Percentiles rank a stretch among this genome's conserved stretches.
phyloP scores from a whole-genome alignment of 1,140 invertebrate genomes.

The Venustaconcha ellipsiformis region DNA sequence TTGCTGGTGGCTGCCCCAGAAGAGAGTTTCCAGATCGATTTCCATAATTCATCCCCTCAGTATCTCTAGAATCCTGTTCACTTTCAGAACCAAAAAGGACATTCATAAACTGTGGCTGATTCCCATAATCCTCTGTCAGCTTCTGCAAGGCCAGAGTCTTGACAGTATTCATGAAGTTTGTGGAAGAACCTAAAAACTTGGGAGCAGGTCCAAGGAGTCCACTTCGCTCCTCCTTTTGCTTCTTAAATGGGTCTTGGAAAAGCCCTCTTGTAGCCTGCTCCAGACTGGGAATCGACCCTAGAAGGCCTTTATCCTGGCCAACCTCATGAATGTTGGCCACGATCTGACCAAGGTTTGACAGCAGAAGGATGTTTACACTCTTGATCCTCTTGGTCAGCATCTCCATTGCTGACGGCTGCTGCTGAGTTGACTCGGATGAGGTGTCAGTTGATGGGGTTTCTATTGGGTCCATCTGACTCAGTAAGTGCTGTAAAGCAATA shows the following conservation, averaged over 20 bases:
- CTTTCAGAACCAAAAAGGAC: too few relatives aligned
- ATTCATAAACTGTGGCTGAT: too few relatives aligned
- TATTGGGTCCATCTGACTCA: slow-evolving; percentile 41
- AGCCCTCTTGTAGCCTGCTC: not conserved
- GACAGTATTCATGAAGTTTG: slow-evolving; percentile 29
- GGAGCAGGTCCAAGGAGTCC: too few relatives aligned
- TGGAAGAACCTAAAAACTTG: not conserved
- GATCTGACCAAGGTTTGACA: slow-evolving; percentile 42
- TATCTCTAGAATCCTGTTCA: too few relatives aligned
- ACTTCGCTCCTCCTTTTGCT: too few relatives aligned
- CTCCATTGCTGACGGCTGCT: slow-evolving; percentile 4
- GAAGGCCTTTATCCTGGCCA: slow-evolving; percentile 30
- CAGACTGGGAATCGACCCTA: slow-evolving; percentile 22
- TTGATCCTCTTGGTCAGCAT: slow-evolving; percentile 34
- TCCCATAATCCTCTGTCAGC: not conserved
- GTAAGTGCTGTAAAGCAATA: slow-evolving; percentile 53
- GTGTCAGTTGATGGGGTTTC: slow-evolving; percentile 1
- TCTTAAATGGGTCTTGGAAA: too few relatives aligned
- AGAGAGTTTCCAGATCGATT: too few relatives aligned
- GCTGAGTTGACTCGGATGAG: not conserved
- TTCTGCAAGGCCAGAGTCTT: slow-evolving; percentile 23
- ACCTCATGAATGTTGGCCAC: slow-evolving; percentile 34
- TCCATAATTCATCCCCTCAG: too few relatives aligned
- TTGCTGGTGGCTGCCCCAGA: too few relatives aligned
- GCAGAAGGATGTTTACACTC: slow-evolving; percentile 41